A percentile compares a stretch with the other conserved stretches of the same genome.
Conservation (phyloP, 2,113 vertebrate genomes). For the Falcunculus frontatus region DNA sequence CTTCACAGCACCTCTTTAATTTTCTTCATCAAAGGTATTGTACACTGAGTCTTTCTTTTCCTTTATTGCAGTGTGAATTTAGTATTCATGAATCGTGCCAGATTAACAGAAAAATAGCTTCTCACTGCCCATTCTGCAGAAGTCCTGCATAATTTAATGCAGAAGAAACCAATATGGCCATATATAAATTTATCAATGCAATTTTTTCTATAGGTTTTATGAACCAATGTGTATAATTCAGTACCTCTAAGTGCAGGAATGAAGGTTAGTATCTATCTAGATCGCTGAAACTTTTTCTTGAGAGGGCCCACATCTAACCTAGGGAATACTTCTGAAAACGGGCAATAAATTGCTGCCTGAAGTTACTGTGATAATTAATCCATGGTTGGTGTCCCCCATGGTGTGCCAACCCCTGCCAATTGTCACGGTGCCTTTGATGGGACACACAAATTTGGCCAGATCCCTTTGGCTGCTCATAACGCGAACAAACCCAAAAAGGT, state of each 20-base stretch:
- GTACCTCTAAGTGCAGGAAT: not conserved
- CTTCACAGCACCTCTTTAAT: not conserved
- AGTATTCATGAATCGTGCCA: not conserved
- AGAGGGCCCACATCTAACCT: not conserved
- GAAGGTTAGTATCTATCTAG: not conserved
- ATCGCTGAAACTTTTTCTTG: not conserved
- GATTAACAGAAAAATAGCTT: conserved; percentile 9
- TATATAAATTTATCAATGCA: not conserved
- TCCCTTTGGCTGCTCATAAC: not conserved
- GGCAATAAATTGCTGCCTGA: not conserved
- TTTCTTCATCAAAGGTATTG: not conserved
- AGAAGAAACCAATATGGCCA: not conserved
- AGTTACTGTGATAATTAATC: not conserved
- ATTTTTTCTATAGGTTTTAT: not conserved
- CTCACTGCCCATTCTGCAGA: not conserved
- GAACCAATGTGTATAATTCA: not conserved
- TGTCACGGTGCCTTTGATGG: not conserved
- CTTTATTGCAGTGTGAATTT: not conserved
- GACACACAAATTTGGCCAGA: not conserved
- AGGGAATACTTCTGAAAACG: not conserved
- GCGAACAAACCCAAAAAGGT: not conserved
- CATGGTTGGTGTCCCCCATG: not conserved
- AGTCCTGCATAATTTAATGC: not conserved
- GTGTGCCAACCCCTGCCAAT: not conserved
- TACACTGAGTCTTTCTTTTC: not conserved